A percentile compares a stretch with the other conserved stretches of the same genome.
phyloP scores from a whole-genome alignment of 92 coral and sea anemone species.

The Ricordea florida region DNA sequence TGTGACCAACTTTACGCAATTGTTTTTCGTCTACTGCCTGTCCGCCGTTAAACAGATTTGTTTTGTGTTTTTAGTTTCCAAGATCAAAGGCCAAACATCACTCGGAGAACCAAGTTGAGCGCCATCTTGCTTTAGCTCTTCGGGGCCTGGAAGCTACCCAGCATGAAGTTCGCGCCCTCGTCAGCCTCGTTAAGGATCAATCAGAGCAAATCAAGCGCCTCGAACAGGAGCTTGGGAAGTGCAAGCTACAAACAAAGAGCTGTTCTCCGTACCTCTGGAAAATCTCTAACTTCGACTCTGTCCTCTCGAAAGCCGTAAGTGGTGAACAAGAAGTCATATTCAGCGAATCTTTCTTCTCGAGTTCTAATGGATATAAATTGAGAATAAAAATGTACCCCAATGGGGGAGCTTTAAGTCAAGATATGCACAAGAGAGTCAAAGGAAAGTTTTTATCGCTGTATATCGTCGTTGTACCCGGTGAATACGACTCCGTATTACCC shows the following conservation, averaged over 20 bases:
- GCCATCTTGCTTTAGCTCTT: conserved; percentile 44
- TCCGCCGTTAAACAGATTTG: not conserved
- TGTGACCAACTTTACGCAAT: too few species aligned
- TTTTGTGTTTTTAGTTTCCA: conserved; percentile 30
- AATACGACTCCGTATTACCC: conserved; percentile 51
- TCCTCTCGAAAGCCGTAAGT: conserved; percentile 53
- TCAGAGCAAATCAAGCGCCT: conserved; percentile 1
- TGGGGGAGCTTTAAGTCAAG: not conserved
- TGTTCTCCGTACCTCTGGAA: conserved; percentile 65
- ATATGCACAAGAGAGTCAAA: not conserved
- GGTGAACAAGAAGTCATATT: conserved; percentile 53
- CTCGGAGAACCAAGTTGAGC: conserved; percentile 15
- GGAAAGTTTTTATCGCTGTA: not conserved
- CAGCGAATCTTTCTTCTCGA: conserved; percentile 78
- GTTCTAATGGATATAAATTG: conserved; percentile 68
- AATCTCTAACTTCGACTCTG: conserved; percentile 62
- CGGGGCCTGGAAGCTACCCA: conserved; percentile 28
- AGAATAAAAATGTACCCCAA: conserved; percentile 34
- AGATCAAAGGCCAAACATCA: conserved; percentile 29
- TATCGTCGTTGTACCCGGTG: conserved; percentile 71
- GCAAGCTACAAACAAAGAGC: too few species aligned
- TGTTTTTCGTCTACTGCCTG: not conserved
- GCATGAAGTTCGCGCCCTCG: conserved; percentile 9
- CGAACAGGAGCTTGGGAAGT: not conserved
- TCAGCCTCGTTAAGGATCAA: not conserved